phyloP scores from a whole-genome alignment of 2,888 invertebrate species.

The Cybosia mesomella region DNA sequence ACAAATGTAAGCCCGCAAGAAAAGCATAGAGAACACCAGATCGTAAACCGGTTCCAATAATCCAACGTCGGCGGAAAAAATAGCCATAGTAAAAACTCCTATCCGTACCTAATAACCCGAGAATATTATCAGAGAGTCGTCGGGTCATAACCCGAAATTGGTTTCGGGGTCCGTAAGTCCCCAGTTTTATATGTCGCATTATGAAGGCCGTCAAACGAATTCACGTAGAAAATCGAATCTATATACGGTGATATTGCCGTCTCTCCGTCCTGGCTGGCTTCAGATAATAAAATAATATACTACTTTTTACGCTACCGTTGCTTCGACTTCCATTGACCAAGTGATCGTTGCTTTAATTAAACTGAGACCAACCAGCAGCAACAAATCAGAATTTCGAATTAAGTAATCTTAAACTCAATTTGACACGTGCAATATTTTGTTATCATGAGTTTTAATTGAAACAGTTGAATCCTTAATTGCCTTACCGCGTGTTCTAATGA shows the following conservation, averaged over 20 bases:
- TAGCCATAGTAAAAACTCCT: constrained; percentile 87
- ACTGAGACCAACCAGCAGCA: background rate
- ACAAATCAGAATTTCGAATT: background rate
- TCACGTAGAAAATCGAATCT: constrained; percentile 88
- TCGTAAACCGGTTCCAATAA: constrained; percentile 84
- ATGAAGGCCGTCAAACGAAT: constrained; percentile 88
- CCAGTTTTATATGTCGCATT: constrained; percentile 88
- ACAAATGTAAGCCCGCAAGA: constrained; percentile 73
- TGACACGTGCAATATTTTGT: background rate
- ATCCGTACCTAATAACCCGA: constrained; percentile 87
- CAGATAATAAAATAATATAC: constrained; percentile 87
- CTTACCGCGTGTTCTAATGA: background rate
- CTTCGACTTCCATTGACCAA: constrained; percentile 48
- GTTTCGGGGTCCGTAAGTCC: constrained; percentile 87
- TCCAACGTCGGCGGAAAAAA: constrained; percentile 85
- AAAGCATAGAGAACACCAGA: constrained; percentile 65
- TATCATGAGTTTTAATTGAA: background rate
- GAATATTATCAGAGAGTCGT: constrained; percentile 87
- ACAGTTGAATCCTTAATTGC: background rate
- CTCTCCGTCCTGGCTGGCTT: constrained; percentile 79
- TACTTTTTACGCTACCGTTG: constrained; percentile 76
- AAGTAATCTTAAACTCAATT: background rate
- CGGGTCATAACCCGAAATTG: constrained; percentile 88
- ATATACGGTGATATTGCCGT: constrained; percentile 86
- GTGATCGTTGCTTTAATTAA: constrained; percentile 1